These are phyloP conservation scores for Bolinopsis microptera DNA, from an alignment of 37 sponge, comb jelly and placozoan genomes.

Conservation along the genomic window DNA sequence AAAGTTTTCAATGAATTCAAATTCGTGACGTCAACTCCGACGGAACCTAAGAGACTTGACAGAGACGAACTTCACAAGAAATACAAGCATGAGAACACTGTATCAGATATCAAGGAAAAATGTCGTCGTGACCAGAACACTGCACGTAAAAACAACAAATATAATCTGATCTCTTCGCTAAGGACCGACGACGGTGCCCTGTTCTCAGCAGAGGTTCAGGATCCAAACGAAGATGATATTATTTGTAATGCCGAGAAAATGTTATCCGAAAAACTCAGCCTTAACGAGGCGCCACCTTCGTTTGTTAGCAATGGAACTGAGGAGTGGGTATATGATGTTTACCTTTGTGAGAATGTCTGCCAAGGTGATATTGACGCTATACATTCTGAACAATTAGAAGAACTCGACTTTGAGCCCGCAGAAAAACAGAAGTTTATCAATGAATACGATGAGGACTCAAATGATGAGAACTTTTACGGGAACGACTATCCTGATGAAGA, in stretches of 20 bases:
- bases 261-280: conserved; percentile 16
- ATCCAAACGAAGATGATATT: background rate
- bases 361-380: background rate
- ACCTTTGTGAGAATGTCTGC: conserved; percentile 18
- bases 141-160: background rate
- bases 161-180: background rate
- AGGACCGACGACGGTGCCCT: background rate
- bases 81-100: conserved; percentile 36
- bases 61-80: background rate
- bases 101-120: background rate
- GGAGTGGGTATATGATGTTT: conserved; percentile 62
- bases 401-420: background rate
- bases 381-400: background rate
- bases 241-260: conserved; percentile 32
- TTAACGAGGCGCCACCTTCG: background rate
- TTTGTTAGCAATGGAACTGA: conserved; percentile 18
- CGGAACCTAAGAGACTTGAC: conserved; percentile 38
- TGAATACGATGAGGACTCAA: conserved; percentile 62
- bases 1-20: conserved; percentile 7
- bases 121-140: conserved; percentile 1
- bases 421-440: background rate
- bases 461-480: conserved; percentile 54
- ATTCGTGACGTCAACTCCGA: conserved; percentile 19
- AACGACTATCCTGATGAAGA: conserved; percentile 61
- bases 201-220: background rate